A percentile compares a stretch with the other conserved stretches of the same genome.
Evolutionary conservation across 1,140 invertebrate species (phyloP).

Genomic region (Lanistes nyassanus): DNA sequence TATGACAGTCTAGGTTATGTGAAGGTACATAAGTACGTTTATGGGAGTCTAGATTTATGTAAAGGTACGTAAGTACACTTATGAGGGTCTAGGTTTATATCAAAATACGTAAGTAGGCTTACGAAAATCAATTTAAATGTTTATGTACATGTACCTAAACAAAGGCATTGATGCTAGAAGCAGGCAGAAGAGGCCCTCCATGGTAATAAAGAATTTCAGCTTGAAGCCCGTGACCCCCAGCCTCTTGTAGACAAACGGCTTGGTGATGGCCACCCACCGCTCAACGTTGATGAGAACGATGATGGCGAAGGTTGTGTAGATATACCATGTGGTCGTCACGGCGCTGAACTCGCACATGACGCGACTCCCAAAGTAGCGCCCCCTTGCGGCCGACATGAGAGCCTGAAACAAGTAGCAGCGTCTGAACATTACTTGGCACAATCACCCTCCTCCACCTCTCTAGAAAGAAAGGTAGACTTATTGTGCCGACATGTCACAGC

Average conservation of each 20-base stretch:
- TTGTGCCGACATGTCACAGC: no score
- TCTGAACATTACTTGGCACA: not conserved
- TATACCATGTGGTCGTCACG: conserved; percentile 28
- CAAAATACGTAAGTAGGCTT: no score
- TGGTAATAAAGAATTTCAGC: conserved; percentile 21
- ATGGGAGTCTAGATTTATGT: not conserved
- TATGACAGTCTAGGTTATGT: no score
- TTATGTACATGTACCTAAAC: conserved; percentile 12
- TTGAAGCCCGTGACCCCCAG: conserved; percentile 18
- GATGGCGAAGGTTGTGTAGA: conserved; percentile 35
- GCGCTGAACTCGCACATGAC: conserved; percentile 28
- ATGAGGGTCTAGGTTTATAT: no score
- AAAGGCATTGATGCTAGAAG: conserved; percentile 25
- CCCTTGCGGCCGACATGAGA: conserved; percentile 21
- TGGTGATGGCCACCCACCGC: conserved; percentile 30
- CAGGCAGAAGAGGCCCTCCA: conserved; percentile 24
- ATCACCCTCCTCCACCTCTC: no score
- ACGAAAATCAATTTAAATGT: no score
- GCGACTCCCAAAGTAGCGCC: conserved; percentile 14
- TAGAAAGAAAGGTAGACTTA: no score
- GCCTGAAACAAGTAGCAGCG: conserved; percentile 10
- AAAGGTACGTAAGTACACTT: no score
- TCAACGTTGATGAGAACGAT: conserved; percentile 30
- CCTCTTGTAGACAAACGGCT: conserved; percentile 28
- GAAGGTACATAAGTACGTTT: not conserved